Evolutionary conservation across 2,797 vertebrate species (phyloP).

Genomic region (Gobionotothen gibberifrons): DNA sequence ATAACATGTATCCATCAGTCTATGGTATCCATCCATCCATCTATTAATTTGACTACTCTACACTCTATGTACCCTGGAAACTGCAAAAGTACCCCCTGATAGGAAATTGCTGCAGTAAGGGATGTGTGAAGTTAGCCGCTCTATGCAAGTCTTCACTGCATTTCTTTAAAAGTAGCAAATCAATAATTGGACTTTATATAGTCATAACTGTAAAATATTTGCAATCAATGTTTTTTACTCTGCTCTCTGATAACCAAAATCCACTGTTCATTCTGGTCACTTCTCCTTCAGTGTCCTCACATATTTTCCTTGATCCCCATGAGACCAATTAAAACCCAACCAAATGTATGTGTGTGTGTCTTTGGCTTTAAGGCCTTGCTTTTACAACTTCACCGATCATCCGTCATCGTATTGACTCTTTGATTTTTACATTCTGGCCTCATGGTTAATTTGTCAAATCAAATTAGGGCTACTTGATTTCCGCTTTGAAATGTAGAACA

Average conservation of each 20-base stretch:
- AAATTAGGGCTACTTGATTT: conserved; percentile 52
- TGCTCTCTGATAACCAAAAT: not conserved
- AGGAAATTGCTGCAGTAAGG: not conserved
- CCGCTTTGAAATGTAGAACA: conserved; percentile 62
- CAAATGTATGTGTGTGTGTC: not conserved
- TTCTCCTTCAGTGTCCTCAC: conserved; percentile 17
- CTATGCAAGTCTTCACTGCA: not conserved
- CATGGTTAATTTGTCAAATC: conserved; percentile 57
- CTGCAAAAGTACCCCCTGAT: not conserved
- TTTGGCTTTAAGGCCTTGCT: conserved; percentile 1
- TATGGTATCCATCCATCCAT: no score
- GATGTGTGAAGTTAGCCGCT: not conserved
- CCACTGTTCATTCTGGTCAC: conserved; percentile 5
- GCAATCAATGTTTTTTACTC: not conserved
- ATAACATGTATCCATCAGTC: no score
- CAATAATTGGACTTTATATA: not conserved
- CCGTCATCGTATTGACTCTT: conserved; percentile 45
- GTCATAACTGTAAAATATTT: not conserved
- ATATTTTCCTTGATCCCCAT: conserved; percentile 26
- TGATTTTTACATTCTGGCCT: conserved; percentile 55
- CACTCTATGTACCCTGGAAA: not conserved
- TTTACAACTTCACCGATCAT: conserved; percentile 19
- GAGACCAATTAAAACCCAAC: conserved; percentile 39
- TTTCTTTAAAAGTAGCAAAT: not conserved
- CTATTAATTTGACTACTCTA: not conserved